Conservation (phyloP, 1,140 invertebrate genomes). For the Bombus breviceps region DNA sequence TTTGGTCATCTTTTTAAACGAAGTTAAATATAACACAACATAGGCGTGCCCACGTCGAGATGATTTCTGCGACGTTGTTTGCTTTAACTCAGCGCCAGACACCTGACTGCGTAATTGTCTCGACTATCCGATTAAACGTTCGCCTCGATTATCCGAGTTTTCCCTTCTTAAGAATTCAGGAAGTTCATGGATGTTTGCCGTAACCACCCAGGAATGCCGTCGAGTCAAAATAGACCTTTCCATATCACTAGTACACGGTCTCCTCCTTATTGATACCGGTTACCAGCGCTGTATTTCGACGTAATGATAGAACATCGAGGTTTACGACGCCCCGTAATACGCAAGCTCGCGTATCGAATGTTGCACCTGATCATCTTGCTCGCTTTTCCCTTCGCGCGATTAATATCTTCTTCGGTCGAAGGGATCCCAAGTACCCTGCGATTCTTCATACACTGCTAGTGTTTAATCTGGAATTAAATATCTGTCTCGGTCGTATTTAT, state of each 20-base stretch:
- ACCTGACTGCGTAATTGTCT: background rate
- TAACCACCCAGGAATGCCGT: background rate
- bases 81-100: background rate
- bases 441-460: background rate
- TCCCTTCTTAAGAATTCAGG: background rate
- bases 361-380: background rate
- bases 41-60: background rate
- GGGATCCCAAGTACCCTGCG: background rate
- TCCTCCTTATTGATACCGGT: background rate
- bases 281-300: background rate
- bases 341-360: background rate
- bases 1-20: constrained; percentile 3
- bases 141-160: background rate
- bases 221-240: background rate
- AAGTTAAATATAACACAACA: background rate
- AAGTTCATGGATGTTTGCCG: background rate
- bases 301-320: background rate
- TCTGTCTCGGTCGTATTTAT: background rate
- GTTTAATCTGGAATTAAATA: constrained; percentile 7
- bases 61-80: background rate
- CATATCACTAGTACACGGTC: background rate
- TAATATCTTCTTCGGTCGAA: constrained; percentile 2
- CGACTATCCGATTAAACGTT: background rate
- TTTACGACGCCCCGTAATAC: constrained; percentile 7
- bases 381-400: background rate